Conservation (phyloP, 2,888 invertebrate species). For the Cheilosia soror region DNA sequence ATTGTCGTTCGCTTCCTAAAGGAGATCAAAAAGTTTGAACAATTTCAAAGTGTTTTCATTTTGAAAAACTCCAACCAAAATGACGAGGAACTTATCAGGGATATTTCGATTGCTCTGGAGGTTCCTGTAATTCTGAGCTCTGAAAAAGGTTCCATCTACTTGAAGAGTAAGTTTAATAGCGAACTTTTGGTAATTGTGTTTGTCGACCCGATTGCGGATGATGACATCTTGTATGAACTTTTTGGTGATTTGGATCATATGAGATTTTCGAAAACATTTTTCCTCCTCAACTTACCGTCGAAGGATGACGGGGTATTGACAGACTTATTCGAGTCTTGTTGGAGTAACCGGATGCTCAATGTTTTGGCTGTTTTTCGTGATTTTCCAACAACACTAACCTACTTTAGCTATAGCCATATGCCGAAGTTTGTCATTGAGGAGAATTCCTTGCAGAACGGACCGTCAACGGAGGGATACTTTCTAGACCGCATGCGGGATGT, state of each 20-base stretch:
- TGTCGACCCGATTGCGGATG: conserved; percentile 70
- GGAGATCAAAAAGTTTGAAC: not conserved
- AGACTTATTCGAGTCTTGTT: conserved; percentile 77
- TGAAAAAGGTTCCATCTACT: conserved; percentile 76
- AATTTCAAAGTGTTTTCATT: conserved; percentile 11
- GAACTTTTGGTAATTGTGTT: conserved; percentile 76
- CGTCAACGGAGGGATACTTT: conserved; percentile 55
- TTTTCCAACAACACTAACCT: conserved; percentile 74
- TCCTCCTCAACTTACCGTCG: conserved; percentile 75
- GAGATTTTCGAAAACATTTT: conserved; percentile 77
- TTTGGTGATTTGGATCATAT: conserved; percentile 77
- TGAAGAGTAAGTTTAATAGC: conserved; percentile 74
- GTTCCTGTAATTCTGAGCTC: conserved; percentile 77
- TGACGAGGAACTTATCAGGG: conserved; percentile 4
- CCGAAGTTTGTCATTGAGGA: conserved; percentile 78
- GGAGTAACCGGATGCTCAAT: conserved; percentile 78
- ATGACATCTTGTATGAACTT: conserved; percentile 74
- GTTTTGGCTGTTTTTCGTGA: conserved; percentile 77
- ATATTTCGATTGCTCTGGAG: conserved; percentile 46
- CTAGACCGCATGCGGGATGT: conserved; percentile 78
- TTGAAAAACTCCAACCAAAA: not conserved
- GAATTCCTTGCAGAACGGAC: not conserved
- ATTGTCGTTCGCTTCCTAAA: not conserved
- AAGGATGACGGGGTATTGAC: conserved; percentile 47
- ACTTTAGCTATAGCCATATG: conserved; percentile 79